Conservation (phyloP, 2,888 invertebrate species). For the Chloroclystis v-ata region DNA sequence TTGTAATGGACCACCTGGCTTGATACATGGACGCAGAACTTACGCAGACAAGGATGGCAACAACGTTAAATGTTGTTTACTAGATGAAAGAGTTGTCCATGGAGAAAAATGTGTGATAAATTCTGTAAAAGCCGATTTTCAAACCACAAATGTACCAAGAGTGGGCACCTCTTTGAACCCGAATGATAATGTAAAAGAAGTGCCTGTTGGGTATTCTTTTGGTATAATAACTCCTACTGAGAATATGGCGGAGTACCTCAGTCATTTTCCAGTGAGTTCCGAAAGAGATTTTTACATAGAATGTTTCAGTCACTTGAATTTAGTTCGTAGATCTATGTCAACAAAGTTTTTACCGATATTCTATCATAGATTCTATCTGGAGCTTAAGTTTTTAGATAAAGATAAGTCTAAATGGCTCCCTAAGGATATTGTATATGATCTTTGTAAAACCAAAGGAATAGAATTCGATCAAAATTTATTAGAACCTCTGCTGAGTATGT, state of each 20-base stretch:
- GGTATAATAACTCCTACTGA: slow-evolving; percentile 63
- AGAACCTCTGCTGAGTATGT: slow-evolving; percentile 66
- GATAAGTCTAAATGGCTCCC: slow-evolving; percentile 66
- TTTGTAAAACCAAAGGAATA: slow-evolving; percentile 60
- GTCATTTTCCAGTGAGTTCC: slow-evolving; percentile 49
- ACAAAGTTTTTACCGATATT: slow-evolving; percentile 51
- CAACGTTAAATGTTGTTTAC: too few species aligned
- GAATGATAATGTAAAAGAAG: slow-evolving; percentile 63
- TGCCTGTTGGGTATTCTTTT: slow-evolving; percentile 66
- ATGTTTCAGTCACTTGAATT: slow-evolving; percentile 68
- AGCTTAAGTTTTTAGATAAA: slow-evolving; percentile 54
- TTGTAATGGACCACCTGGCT: too few species aligned
- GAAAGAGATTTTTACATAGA: slow-evolving; percentile 57
- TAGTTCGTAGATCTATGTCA: slow-evolving; percentile 50
- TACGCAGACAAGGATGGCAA: too few species aligned
- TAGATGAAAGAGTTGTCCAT: too few species aligned
- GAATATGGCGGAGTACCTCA: slow-evolving; percentile 65
- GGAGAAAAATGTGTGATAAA: slow-evolving; percentile 45
- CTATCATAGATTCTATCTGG: slow-evolving; percentile 49
- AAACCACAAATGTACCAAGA: slow-evolving; percentile 47
- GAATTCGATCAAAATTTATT: slow-evolving; percentile 66
- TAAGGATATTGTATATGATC: slow-evolving; percentile 58
- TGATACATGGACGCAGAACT: too few species aligned
- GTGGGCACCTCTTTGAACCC: slow-evolving; percentile 65
- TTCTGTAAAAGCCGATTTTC: slow-evolving; percentile 60